Evolutionary conservation across 1,140 invertebrate species (phyloP), one percentile per base, ranked within the genome.

Genomic region (Idris sp.): DNA sequence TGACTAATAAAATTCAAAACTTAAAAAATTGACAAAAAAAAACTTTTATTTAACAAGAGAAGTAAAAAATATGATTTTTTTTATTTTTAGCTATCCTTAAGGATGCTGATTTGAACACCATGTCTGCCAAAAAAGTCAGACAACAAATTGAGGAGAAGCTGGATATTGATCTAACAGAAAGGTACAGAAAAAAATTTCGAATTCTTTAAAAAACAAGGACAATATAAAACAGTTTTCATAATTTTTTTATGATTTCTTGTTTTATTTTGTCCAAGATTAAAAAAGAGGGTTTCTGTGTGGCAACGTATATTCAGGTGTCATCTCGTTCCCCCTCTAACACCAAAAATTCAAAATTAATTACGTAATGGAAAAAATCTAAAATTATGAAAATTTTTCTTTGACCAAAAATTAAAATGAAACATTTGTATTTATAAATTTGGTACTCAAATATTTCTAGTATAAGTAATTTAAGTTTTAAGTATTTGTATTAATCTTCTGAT

Each of bases 71-170:
- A n/a, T n/a, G n/a, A n/a, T n/a, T n/a, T n/a, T n/a, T n/a, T n/a
- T n/a, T n/a, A n/a, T 22, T 40, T 64, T 40, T 19, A 97, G 95
- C 91, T 48, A 95, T 97, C 76, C 89, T 98, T 2, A 95, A 97
- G 87, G 92, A 92, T 88, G 95, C 95, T 3, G 94, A 97, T 82
- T 88, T 97, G 6, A 91, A 92, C 4, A 91, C 91, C 25, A 93
- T 94, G 76, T 95, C 95, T 7, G 93, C 95, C 0, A 98, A 97
- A 79, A 95, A 96, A 86, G 94, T 98, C n/a, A 91, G 96, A 18
- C 92, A 94, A 85, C 92, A 94, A 80, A 88, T 97, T 54, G 95
- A 98, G 85, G 91, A 93, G 62, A 93, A 94, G 81, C 88, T 96
- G 7, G 92, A 92, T 30, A 89, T 91, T 54, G 94, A 96, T 76